Evolutionary conservation across 2,113 vertebrate species (phyloP).

Genomic region (Phycodurus eques): DNA sequence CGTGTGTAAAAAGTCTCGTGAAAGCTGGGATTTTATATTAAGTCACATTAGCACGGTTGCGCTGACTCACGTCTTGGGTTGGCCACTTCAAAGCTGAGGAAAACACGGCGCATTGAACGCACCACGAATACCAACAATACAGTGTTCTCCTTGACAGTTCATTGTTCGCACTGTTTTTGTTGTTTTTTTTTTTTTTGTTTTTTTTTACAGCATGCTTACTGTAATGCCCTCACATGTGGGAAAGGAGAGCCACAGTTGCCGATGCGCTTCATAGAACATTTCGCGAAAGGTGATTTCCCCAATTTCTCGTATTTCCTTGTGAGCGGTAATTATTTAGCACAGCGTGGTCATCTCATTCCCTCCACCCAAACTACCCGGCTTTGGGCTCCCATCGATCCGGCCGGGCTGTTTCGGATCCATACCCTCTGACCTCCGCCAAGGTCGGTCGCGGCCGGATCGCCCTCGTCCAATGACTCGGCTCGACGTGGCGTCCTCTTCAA

Average conservation of each 20-base stretch:
- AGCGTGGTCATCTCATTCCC: too few species aligned
- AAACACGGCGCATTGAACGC: not conserved
- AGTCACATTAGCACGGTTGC: not conserved
- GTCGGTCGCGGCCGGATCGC: slow-evolving; percentile 55
- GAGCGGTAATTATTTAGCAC: not conserved
- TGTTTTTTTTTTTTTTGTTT: too few species aligned
- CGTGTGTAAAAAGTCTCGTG: slow-evolving; percentile 6
- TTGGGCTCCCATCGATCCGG: slow-evolving; percentile 77
- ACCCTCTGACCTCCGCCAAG: slow-evolving; percentile 87
- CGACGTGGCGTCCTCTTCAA: slow-evolving; percentile 58
- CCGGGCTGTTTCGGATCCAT: slow-evolving; percentile 70
- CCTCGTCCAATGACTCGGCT: slow-evolving; percentile 43
- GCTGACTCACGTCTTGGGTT: not conserved
- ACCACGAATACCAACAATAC: not conserved
- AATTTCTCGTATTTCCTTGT: not conserved
- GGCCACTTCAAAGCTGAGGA: not conserved
- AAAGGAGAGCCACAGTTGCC: too few species aligned
- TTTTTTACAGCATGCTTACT: too few species aligned
- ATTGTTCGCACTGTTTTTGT: not conserved
- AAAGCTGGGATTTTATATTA: not conserved
- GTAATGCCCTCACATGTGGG: too few species aligned
- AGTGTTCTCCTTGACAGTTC: not conserved
- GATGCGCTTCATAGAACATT: too few species aligned
- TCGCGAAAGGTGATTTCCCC: too few species aligned
- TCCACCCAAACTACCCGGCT: slow-evolving; percentile 7